Conservation (phyloP, 2,113 vertebrate genomes). For the Proteles cristata region DNA sequence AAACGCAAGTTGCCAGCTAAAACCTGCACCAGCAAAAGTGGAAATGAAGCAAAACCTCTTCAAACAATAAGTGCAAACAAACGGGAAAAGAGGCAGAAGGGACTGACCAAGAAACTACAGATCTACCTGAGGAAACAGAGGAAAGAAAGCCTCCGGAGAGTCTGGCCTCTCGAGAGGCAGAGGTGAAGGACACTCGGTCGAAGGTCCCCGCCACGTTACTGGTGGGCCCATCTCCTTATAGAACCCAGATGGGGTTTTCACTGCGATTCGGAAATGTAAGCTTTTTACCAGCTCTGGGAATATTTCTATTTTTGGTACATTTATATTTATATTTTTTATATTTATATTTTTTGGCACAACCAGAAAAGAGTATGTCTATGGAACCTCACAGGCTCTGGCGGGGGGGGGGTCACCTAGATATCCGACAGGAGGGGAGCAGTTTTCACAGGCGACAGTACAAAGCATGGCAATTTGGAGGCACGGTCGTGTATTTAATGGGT, state of each 20-base stretch:
- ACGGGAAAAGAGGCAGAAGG: neutral
- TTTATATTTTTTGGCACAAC: neutral
- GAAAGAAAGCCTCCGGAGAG: neutral
- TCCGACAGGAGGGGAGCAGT: rapidly evolving
- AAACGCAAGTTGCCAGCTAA: neutral
- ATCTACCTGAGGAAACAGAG: neutral
- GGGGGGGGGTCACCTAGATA: neutral
- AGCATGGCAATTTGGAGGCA: neutral
- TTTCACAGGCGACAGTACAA: no score
- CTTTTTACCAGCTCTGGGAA: neutral
- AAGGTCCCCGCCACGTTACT: rapidly evolving
- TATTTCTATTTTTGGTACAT: no score
- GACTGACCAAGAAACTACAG: neutral
- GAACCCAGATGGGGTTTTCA: no score
- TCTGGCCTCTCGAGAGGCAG: neutral
- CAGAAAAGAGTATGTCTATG: neutral
- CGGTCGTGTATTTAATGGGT: rapidly evolving
- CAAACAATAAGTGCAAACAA: neutral
- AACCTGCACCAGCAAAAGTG: neutral
- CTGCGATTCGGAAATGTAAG: neutral
- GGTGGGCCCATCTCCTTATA: rapidly evolving
- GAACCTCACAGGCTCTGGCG: neutral
- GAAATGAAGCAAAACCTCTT: neutral
- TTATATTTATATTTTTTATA: no score
- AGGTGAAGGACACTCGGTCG: no score